Base-by-base conservation (phyloP, 2,888 invertebrate genomes). In the Xiphydria camelus region DNA sequence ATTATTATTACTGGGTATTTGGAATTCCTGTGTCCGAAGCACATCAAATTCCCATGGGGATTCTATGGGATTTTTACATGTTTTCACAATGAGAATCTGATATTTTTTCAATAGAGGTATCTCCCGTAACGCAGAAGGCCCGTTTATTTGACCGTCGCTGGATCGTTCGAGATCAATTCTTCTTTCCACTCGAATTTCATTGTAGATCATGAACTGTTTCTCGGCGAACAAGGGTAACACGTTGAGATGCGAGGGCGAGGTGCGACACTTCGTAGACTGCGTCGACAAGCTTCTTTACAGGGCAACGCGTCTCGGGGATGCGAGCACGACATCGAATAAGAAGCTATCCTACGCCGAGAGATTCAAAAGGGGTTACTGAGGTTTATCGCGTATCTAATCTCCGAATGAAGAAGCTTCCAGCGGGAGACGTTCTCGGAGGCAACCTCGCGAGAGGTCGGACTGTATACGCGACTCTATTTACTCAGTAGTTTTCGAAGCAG, bases 201-300 rank as follows among this genome's bases (percentile, higher is more conserved):
- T 45, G 19, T 29, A 69, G 69, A 33, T 68, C 3, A 41, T 44
- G 14, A 35, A 48, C 1, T 69, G 69, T 36, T 55, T 59, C 19
- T 14, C 20, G 4, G 36, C 32, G 9, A 50, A 52, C 20, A 51
- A 49, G 14, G 53, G 51, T 4, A 21, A 59, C 7, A 51, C 45
- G 1, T 40, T 66, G 2, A 44, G 42, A 2, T 68, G 68, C 35
- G 49, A 34, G 18, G 39, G 48, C 1, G 50, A 49, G 19, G 61
- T 61, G 7, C 41, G 53, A 9, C 39, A 45, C 18, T 69, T 66
- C 26, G 31, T 56, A 3, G 42, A 52, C 10, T 60, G 64, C 29
- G 61, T 67, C 3, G 62, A 69, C 36, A 50, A 51, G n/a, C 41
- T 58, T 23, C 35, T 65, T 20, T 51, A 53, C 21, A 39, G 57